Evolutionary conservation across 2,888 invertebrate genomes (phyloP), one percentile per base, ranked within the genome.

Genomic region (Melinopterus prodromus): DNA sequence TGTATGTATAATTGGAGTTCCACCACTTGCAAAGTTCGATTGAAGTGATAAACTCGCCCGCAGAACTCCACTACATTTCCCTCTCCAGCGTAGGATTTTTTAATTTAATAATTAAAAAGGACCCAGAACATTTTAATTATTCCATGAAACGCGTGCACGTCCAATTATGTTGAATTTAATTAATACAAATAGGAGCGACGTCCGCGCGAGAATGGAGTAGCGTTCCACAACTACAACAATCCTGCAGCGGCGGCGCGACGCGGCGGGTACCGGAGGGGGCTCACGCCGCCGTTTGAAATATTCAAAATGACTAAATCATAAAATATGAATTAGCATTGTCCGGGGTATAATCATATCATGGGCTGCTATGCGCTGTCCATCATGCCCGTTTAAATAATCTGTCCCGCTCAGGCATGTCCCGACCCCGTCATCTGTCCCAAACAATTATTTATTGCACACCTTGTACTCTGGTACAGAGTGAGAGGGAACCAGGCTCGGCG

Each of bases 371-470:
- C 14, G 85, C 85, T 87, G 87, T 87, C 86, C 86, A 86, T 86
- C 86, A 86, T 83, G 79, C 82, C 83, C 85, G 87, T 87, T 87
- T 85, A 87, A 87, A 88, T 87, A 87, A 86, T 86, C 86, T 86
- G 87, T 86, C 87, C 85, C 81, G 81, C 74, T 82, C 87, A 86
- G 86, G 82, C 85, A 85, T 86, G 87, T 53, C n/a, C 36, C 74
- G 74, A 84, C 85, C 83, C 83, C 84, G 84, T 85, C 85, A 85
- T 84, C 85, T 86, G 87, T 86, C 87, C 86, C 85, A 85, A 86
- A 86, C 87, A 87, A 87, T 87, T 87, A 87, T 88, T 88, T 87
- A 87, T 87, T 86, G 86, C 86, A 83, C 85, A 87, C 87, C 87
- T 87, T 87, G 86, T 86, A 83, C 82, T 35, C 74, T 35, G 37